Conservation (phyloP, 2,797 vertebrate genomes). For the Leptoclinus maculatus region DNA sequence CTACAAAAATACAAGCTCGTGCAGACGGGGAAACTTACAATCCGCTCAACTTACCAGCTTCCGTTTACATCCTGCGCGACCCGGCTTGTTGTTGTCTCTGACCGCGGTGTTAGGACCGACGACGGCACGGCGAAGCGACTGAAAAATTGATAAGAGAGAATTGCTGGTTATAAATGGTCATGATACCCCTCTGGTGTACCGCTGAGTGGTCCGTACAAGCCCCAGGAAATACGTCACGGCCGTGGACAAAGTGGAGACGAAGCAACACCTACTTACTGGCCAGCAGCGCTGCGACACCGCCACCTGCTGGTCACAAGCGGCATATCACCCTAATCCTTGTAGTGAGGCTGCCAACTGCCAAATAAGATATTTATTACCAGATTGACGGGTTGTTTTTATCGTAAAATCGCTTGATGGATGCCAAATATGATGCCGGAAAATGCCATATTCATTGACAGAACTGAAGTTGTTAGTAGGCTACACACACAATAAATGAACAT, state of each 20-base stretch:
- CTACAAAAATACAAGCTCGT: constrained; percentile 38
- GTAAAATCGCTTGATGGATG: constrained; percentile 6
- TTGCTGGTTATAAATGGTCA: constrained; percentile 81
- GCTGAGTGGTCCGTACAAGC: constrained; percentile 79
- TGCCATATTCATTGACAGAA: constrained; percentile 21
- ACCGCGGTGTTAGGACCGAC: constrained; percentile 59
- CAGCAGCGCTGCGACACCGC: constrained; percentile 58
- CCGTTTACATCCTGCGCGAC: constrained; percentile 74
- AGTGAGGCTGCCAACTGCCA: background rate
- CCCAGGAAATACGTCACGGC: constrained; percentile 88
- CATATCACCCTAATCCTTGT: background rate
- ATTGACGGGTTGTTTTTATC: background rate
- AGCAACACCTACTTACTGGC: constrained; percentile 62
- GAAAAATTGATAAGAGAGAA: constrained; percentile 55
- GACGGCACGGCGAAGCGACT: constrained; percentile 49
- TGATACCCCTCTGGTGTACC: constrained; percentile 75
- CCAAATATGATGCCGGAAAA: constrained; percentile 18
- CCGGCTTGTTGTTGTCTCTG: constrained; percentile 53
- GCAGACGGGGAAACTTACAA: constrained; percentile 71
- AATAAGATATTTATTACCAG: background rate
- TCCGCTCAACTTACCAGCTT: constrained; percentile 74
- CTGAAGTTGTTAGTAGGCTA: background rate
- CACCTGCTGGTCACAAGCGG: constrained; percentile 66
- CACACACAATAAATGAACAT: background rate
- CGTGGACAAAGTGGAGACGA: constrained; percentile 62